Evolutionary conservation across 2,797 vertebrate genomes (phyloP).

Genomic region (Neoniphon sammara): DNA sequence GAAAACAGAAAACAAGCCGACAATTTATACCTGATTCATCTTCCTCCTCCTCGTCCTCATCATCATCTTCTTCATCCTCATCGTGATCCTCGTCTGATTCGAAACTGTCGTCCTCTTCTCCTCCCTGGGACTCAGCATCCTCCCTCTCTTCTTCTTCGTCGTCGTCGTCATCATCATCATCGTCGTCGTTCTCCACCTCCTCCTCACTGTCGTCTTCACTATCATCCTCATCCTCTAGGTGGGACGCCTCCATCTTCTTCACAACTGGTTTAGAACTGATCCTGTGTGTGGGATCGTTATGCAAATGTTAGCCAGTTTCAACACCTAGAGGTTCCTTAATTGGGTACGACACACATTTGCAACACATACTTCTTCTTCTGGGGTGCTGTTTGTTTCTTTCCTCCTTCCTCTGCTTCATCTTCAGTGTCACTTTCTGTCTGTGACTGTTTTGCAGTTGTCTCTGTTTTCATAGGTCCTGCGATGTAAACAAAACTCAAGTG

Average conservation of each 20-base stretch:
- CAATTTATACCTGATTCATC: slow-evolving; percentile 48
- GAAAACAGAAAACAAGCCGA: background rate
- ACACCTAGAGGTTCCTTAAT: accelerated
- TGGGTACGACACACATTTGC: background rate
- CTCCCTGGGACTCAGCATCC: slow-evolving; percentile 15
- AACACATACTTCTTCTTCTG: slow-evolving; percentile 58
- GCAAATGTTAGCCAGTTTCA: background rate
- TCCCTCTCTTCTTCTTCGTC: background rate
- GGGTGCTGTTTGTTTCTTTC: slow-evolving; percentile 29
- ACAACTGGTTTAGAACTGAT: slow-evolving; percentile 33
- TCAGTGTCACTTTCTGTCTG: slow-evolving; percentile 51
- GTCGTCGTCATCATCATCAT: background rate
- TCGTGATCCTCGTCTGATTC: slow-evolving; percentile 53
- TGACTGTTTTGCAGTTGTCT: slow-evolving; percentile 7
- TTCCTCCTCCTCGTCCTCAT: slow-evolving; percentile 30
- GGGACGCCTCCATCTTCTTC: slow-evolving; percentile 27
- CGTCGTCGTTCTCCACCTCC: slow-evolving; percentile 7
- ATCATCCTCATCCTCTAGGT: slow-evolving; percentile 57
- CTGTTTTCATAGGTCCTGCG: slow-evolving; percentile 46
- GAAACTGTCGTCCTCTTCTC: slow-evolving; percentile 27
- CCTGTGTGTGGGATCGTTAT: slow-evolving; percentile 33
- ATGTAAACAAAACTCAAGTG: background rate
- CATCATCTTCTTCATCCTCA: slow-evolving; percentile 30
- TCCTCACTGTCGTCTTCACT: slow-evolving; percentile 39
- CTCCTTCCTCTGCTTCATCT: slow-evolving; percentile 47